Base-by-base conservation (phyloP, 2,888 invertebrate genomes). In the Idaea aversata region DNA sequence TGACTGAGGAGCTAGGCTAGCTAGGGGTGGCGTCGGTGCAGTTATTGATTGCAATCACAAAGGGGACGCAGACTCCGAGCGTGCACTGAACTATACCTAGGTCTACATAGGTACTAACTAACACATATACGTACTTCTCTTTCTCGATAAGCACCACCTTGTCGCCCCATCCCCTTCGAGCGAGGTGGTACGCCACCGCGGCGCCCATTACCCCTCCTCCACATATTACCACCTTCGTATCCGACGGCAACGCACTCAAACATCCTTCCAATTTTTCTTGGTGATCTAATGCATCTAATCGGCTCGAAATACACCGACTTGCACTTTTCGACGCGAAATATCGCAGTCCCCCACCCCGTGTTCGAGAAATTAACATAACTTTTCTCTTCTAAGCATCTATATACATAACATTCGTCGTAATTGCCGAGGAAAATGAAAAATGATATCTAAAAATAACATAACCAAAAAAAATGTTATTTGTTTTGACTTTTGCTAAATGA, bases 181-280 rank as follows among this genome's bases (percentile, higher is more conserved):
- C 96, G 61, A 99, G 91, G 85, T 98, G 97, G 85, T 98, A 98
- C 13, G 98, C 98, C 7, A 98, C 97, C 3, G 98, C 97, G 10
- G 97, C 96, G 5, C 98, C 98, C 94, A 98, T 96, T 60, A 98
- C 95, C 34, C 98, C 98, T 15, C 98, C 98, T 4, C 98, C 98
- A 86, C 98, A 98, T 80, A 98, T 95, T 60, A 98, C 97, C 60
- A 97, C 97, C 79, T 94, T 94, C 0, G 96, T 94, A 79, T 95
- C 91, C 60, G 85, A 68, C 0, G 91, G 92, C 65, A 92, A 76
- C 25, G 79, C 72, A 47, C 84, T 76, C 63, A 91, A 70, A 71
- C 90, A 88, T 59, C 85, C 87, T 62, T 84, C 84, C 59, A 92
- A 75, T 65, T 75, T 81, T 62, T 90, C 90, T 73, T 83, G 81